phyloP scores from a whole-genome alignment of 1,140 invertebrate species.

The Drosophila funebris region DNA sequence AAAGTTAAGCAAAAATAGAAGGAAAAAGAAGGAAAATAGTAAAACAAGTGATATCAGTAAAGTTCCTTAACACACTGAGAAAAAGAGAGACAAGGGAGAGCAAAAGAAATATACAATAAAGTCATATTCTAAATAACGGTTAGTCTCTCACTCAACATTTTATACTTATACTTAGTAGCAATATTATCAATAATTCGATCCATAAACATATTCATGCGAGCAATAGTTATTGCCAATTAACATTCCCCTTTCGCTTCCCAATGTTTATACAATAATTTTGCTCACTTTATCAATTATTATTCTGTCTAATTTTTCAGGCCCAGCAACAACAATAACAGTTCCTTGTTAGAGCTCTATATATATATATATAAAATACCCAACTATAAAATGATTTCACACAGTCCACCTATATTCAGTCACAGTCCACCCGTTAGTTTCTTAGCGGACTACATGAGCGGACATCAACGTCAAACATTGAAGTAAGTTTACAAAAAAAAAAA shows the following conservation, averaged over 20 bases:
- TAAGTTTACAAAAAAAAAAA: conserved; percentile 50
- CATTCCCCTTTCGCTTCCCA: conserved; percentile 21
- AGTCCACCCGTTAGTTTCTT: conserved; percentile 87
- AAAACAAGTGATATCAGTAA: conserved; percentile 45
- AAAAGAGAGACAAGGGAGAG: conserved; percentile 15
- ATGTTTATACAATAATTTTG: conserved; percentile 32
- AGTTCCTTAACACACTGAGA: conserved; percentile 61
- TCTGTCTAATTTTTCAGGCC: conserved; percentile 59
- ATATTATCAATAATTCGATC: conserved; percentile 29
- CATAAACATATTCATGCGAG: conserved; percentile 33
- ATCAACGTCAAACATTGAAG: conserved; percentile 77
- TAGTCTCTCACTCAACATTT: conserved; percentile 42
- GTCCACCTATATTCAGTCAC: conserved; percentile 88
- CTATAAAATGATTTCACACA: conserved; percentile 87
- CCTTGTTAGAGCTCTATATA: conserved; percentile 63
- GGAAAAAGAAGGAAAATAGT: conserved; percentile 25
- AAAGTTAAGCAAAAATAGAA: conserved; percentile 32
- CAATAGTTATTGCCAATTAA: conserved; percentile 59
- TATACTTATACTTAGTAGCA: conserved; percentile 30
- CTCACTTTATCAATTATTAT: conserved; percentile 53
- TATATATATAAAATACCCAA: conserved; percentile 46
- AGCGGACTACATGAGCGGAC: conserved; percentile 84
- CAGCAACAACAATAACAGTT: conserved; percentile 50
- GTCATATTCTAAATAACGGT: conserved; percentile 53
- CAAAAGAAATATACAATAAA: conserved; percentile 17